Evolutionary conservation across 2,888 invertebrate genomes (phyloP), one percentile per base, ranked within the genome.

Genomic region (Nemoura dubitans): DNA sequence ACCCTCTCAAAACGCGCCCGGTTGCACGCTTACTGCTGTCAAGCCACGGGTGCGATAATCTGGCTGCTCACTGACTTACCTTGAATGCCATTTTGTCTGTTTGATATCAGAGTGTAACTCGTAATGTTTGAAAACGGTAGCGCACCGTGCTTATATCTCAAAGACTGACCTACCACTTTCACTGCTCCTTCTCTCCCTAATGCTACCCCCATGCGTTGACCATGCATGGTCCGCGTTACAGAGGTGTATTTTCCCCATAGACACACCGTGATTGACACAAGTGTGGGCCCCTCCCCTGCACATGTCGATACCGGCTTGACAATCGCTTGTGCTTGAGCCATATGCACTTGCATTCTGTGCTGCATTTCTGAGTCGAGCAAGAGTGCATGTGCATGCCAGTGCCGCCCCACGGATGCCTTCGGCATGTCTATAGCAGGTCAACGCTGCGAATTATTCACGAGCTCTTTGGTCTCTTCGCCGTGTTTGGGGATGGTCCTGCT

Each of bases 391-490:
- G 36, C 36, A 10, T 36, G 36, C 36, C 10, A 36, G 36, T 36
- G 36, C 36, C 36, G 36, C 36, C 36, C 36, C n/a, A n/a, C 10
- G 36, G 36, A 3, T 36, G 36, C 36, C 36, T 6, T 36, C 10
- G 36, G 36, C 36, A n/a, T n/a, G n/a, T n/a, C n/a, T n/a, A n/a
- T n/a, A n/a, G n/a, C n/a, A n/a, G n/a, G n/a, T n/a, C n/a, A n/a
- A n/a, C 10, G 36, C 36, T 36, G 3, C 36, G 36, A 36, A 36
- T 36, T 36, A 36, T 36, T 36, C 36, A 36, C n/a, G n/a, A n/a
- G n/a, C 16, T 14, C 80, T 26, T 1, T 82, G 27, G 94, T 93
- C 92, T 96, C 96, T 0, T 90, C 87, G 36, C 30, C 27, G 76
- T 29, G 84, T 59, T 21, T 80, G 30, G 85, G 86, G 27, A 76